Conservation (phyloP, 2,888 invertebrate species). For the Chaetogeoica ovagalla region DNA sequence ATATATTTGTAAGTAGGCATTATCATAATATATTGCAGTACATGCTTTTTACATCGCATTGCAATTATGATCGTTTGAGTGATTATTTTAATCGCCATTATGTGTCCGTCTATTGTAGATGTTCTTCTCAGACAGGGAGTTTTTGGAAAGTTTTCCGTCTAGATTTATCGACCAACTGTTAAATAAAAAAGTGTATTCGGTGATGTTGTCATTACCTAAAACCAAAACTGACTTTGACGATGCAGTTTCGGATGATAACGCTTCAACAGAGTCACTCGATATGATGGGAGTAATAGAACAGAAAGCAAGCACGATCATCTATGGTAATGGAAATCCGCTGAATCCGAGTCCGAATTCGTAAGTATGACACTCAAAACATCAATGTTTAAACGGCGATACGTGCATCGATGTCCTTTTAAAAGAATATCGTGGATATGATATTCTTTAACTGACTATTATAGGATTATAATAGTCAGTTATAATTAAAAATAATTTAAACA, state of each 20-base stretch:
- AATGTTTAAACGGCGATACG: no score
- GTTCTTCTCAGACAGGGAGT: constrained; percentile 15
- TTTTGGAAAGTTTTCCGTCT: constrained; percentile 38
- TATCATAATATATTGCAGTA: no score
- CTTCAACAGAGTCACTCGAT: constrained; percentile 46
- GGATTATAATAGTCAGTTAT: no score
- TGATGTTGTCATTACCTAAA: constrained; percentile 56
- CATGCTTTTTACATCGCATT: no score
- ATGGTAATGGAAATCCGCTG: constrained; percentile 54
- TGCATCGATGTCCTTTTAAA: no score
- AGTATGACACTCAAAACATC: constrained; percentile 16
- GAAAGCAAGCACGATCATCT: constrained; percentile 55
- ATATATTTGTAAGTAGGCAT: no score
- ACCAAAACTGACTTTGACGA: constrained; percentile 37
- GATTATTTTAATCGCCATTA: no score
- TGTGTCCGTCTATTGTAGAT: neutral
- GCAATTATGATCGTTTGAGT: no score
- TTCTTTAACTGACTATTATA: no score
- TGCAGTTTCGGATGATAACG: constrained; percentile 33
- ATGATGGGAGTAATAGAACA: constrained; percentile 55
- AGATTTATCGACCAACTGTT: constrained; percentile 49
- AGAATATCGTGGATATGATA: no score
- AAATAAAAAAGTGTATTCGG: constrained; percentile 44
- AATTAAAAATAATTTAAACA: no score
- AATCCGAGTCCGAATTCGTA: constrained; percentile 54